Conservation (phyloP, 2,888 invertebrate genomes). For the Drosophila barbarae region DNA sequence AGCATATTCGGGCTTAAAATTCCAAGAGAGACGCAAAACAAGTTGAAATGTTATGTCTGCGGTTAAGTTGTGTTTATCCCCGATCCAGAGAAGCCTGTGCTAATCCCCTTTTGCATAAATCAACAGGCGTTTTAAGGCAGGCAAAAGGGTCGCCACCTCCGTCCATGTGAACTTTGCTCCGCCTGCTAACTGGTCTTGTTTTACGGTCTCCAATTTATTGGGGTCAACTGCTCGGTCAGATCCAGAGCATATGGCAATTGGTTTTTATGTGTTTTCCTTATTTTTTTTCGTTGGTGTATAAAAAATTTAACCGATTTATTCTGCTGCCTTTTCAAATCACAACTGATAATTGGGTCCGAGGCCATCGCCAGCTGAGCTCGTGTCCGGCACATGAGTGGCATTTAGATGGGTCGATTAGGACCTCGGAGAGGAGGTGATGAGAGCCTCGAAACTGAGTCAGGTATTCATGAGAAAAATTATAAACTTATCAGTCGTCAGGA, state of each 20-base stretch:
- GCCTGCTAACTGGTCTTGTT: slow-evolving; percentile 27
- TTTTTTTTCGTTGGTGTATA: slow-evolving; percentile 9
- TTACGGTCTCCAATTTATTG: slow-evolving; percentile 55
- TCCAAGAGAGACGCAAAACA: slow-evolving; percentile 13
- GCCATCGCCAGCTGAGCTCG: slow-evolving; percentile 50
- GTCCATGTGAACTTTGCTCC: slow-evolving; percentile 25
- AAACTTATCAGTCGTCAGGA: not conserved
- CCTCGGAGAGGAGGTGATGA: slow-evolving; percentile 4
- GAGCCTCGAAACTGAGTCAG: not conserved
- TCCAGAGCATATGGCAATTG: slow-evolving; percentile 14
- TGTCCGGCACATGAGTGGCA: slow-evolving; percentile 45
- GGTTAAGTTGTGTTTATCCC: slow-evolving; percentile 29
- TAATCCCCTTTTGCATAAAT: slow-evolving; percentile 65
- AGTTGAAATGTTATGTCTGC: slow-evolving; percentile 39
- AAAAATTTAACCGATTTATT: slow-evolving; percentile 40
- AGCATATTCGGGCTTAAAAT: slow-evolving; percentile 35
- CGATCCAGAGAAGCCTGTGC: slow-evolving; percentile 6
- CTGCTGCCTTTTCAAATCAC: slow-evolving; percentile 48
- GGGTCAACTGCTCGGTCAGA: slow-evolving; percentile 45
- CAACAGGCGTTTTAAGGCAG: slow-evolving; percentile 60
- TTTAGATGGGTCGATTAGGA: slow-evolving; percentile 57
- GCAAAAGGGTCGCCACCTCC: slow-evolving; percentile 22
- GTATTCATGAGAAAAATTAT: slow-evolving; percentile 1
- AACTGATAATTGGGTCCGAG: slow-evolving; percentile 61
- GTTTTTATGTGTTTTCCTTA: slow-evolving; percentile 9